Base-by-base conservation (phyloP, 2,113 vertebrate genomes). In the Prunella fulvescens region DNA sequence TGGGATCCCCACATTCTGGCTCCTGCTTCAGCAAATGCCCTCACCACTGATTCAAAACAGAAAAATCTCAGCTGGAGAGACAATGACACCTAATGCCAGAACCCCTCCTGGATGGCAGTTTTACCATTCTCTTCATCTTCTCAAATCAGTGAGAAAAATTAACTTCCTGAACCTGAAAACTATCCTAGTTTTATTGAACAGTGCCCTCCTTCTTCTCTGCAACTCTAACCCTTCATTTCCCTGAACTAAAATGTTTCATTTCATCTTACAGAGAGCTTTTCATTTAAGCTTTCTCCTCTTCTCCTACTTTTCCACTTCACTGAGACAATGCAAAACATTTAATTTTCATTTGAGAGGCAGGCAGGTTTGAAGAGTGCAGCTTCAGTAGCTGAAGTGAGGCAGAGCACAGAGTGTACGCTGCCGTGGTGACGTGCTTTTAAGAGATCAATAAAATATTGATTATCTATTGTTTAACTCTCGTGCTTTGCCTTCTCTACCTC, bases 371-470 rank as follows among this genome's bases (percentile, higher is more conserved):
- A 82, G 79, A 79, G 73, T 71, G 81, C 67, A 84, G 77, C 82
- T 82, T 48, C 51, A 57, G 79, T 39, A 80, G 53, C 62, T 53
- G n/a, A 56, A 69, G n/a, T 15, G 62, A 77, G 74, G 62, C 53
- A 86, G 53, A 81, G 72, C 73, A 93, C 50, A 83, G 50, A 45
- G 58, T 72, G 45, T 26, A 19, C 2, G 1, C 26, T 10, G 3
- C 35, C 0, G 0, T 45, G 77, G 60, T 44, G 78, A 73, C 1
- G 2, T 1, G 12, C 39, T 94, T 93, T 88, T 42, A 92, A 51
- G 58, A 14, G 44, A 92, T 88, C 86, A 47, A 90, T 88, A 92
- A 90, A 81, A 62, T 70, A 94, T 8, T 72, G 88, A 92, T 76
- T 37, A 37, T 37, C 37, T 37, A 37, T 37, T 5, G 7, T 40